Base-by-base conservation (phyloP, 92 coral and sea anemone genomes). In the Bergia sp. region DNA sequence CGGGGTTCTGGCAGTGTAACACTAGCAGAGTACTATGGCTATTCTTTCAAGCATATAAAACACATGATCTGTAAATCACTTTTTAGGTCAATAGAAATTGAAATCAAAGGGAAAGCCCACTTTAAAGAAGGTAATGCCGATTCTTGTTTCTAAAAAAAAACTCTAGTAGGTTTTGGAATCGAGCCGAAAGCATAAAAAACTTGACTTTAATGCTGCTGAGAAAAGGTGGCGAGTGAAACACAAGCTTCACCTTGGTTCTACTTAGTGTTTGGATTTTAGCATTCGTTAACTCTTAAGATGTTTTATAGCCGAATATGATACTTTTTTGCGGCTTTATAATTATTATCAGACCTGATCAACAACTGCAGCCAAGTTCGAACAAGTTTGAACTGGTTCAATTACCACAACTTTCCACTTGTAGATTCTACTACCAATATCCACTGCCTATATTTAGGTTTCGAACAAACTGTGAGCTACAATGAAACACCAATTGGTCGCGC, bases 1-100 rank as follows among this genome's bases (percentile, higher is more conserved):
- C 37, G 1, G 23, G 41, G 50, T 66, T 66, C 37, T 82, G 86
- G 76, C 86, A 66, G 9, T 10, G 77, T 10, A 18, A 21, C 20
- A 29, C 29, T 29, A 29, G 29, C 29, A 9, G 15, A 7, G 36
- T 12, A 23, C 41, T 9, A 21, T 55, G 39, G 15, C 44, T 42
- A 50, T 69, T 83, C 55, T 69, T 29, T 21, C 86, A 81, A 44
- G 38, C 49, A 39, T 44, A 21, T 69, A 71, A 45, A 16, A 58
- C 65, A 79, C 39, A 79, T 79, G 83, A 79, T 79, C 55, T 39
- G 29, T 8, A 55, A 80, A 80, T 61, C 69, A 61, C 0, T 61
- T 16, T 61, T 16, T 16, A 80, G 37, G 49, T 36, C 67, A 49
- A 11, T 2, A 80, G n/a, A 58, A 50, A 50, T 13, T 3, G n/a